Evolutionary conservation across 2,113 vertebrate genomes (phyloP).

Genomic region (Tragelaphus buxtoni): DNA sequence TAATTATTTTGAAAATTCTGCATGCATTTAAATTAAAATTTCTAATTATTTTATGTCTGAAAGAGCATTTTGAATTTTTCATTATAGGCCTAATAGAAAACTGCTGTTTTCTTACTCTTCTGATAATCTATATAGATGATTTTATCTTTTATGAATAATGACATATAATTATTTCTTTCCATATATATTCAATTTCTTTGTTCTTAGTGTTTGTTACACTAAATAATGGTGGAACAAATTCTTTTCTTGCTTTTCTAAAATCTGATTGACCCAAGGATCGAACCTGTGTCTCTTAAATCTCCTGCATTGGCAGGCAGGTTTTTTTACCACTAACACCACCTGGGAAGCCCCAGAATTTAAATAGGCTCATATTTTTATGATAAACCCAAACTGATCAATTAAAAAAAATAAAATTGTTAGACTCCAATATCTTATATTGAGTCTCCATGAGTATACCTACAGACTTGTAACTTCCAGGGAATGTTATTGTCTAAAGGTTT

Average conservation of each 20-base stretch:
- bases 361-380: neutral
- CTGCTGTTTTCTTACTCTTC: neutral
- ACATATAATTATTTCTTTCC: neutral
- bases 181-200: neutral
- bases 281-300: neutral
- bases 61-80: no score
- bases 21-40: no score
- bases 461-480: neutral
- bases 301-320: neutral
- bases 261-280: neutral
- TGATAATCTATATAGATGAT: neutral
- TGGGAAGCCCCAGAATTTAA: neutral
- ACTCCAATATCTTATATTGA: neutral
- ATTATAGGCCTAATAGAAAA: neutral
- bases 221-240: neutral
- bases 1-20: no score
- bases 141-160: neutral
- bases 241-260: neutral
- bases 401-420: neutral
- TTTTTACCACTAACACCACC: fast-evolving
- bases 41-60: no score
- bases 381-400: neutral
- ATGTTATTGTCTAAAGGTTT: neutral
- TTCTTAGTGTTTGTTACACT: neutral
- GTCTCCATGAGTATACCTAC: neutral